Base-by-base conservation (phyloP, 1,140 invertebrate species). In the Drosophila equinoxialis region DNA sequence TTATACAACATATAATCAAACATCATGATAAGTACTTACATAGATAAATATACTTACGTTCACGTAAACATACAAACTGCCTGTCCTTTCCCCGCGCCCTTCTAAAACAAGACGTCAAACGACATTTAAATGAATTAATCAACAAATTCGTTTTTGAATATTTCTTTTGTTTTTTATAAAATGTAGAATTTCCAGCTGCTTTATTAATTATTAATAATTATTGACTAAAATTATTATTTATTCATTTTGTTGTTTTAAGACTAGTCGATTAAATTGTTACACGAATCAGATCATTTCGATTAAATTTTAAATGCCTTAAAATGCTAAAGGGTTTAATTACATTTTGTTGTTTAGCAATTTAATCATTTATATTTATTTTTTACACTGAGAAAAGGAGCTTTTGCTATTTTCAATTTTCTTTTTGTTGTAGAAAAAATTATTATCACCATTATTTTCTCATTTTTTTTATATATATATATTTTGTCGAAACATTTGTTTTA, bases 371-470 rank as follows among this genome's bases (percentile, higher is more conserved):
- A 39, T 75, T 76, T 42, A 37, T 71, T 83, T 84, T 68, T 51
- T 85, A 86, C 81, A 79, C 71, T 71, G 62, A 83, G 79, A 77
- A 77, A 62, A 65, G 68, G 81, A 77, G 59, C 61, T 72, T 58
- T 58, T 57, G 60, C 20, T 54, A 30, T 68, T 54, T 54, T 33
- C 10, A 51, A 51, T 51, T 51, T 51, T n/a, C 39, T 64, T 67
- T 77, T 69, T 65, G 30, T 77, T 10, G 71, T 89, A 74, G 79
- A 87, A 86, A 86, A 89, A 86, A 89, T 85, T 79, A 74, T 73
- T 68, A 70, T 79, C 76, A 78, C 76, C 76, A 75, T 83, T 65
- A 63, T 68, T 75, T 81, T 71, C 60, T 73, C 42, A 58, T 20
- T 58, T 54, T 68, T 51, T 68, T 4, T 26, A 26, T 30, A 30